Evolutionary conservation across 2,797 vertebrate genomes (phyloP).

Genomic region (Megaceryle alcyon): DNA sequence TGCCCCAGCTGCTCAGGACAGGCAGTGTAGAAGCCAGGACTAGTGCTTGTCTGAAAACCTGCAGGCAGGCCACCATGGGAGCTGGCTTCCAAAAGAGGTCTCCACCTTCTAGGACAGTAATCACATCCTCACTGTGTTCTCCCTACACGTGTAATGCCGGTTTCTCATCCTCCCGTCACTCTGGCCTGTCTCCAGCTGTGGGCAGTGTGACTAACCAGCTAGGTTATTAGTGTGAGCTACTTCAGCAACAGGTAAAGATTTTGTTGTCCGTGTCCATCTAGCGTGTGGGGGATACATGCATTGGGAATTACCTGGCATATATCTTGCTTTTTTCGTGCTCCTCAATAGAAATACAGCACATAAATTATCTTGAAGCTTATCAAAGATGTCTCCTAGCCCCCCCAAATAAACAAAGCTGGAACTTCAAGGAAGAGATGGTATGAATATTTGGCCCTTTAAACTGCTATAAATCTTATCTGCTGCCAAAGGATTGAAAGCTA

Average conservation of each 20-base stretch:
- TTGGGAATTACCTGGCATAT: background rate
- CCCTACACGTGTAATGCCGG: background rate
- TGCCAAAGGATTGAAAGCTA: background rate
- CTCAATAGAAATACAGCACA: background rate
- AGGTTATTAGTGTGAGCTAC: background rate
- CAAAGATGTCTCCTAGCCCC: background rate
- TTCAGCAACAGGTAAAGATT: background rate
- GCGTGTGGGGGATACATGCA: background rate
- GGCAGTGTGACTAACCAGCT: background rate
- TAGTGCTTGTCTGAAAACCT: background rate
- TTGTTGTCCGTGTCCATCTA: background rate
- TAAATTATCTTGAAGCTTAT: background rate
- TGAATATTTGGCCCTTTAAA: background rate
- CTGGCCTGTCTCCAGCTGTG: background rate
- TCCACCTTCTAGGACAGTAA: background rate
- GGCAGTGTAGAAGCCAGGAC: background rate
- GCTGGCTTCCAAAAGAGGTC: background rate
- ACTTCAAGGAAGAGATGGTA: background rate
- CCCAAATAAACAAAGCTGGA: background rate
- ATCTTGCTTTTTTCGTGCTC: background rate
- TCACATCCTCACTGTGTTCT: background rate
- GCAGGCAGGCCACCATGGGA: background rate
- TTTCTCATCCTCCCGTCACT: background rate
- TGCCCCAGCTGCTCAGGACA: background rate
- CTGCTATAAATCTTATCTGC: background rate